Evolutionary conservation across 2,113 vertebrate species (phyloP).

Genomic region (Solea senegalensis): DNA sequence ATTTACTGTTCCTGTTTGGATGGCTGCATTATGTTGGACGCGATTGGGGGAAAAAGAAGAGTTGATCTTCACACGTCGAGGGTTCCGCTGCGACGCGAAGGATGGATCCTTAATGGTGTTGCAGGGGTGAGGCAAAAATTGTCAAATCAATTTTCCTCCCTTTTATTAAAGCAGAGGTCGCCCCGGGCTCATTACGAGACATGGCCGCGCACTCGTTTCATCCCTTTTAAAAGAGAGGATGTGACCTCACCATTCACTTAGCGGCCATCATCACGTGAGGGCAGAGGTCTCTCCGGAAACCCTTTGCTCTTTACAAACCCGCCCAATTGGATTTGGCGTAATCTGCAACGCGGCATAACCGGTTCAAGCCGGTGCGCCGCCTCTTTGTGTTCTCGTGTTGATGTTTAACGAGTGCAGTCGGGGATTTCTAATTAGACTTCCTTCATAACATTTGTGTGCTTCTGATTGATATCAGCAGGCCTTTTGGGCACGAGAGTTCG

Average conservation of each 20-base stretch:
- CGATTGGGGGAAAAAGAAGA: conserved; percentile 24
- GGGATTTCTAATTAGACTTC: conserved; percentile 52
- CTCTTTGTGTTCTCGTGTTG: conserved; percentile 39
- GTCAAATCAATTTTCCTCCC: conserved; percentile 52
- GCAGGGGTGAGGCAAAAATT: conserved; percentile 27
- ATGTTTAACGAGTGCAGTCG: conserved; percentile 55
- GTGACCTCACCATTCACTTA: conserved; percentile 46
- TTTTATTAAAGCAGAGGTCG: conserved; percentile 40
- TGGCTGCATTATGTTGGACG: conserved; percentile 27
- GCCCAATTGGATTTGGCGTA: conserved; percentile 12
- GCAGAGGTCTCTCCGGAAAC: conserved; percentile 12
- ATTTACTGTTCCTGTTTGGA: conserved; percentile 48
- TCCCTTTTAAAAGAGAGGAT: conserved; percentile 44
- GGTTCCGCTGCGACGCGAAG: conserved; percentile 9
- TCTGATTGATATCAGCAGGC: conserved; percentile 28
- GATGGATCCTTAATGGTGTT: conserved; percentile 39
- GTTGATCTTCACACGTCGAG: conserved; percentile 28
- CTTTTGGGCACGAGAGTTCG: conserved; percentile 19
- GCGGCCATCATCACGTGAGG: conserved; percentile 32
- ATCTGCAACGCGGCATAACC: conserved; percentile 23
- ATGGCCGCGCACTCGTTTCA: conserved; percentile 12
- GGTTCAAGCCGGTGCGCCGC: conserved; percentile 38
- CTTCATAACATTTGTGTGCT: conserved; percentile 41
- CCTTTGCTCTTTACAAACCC: conserved; percentile 28
- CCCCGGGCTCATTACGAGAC: conserved; percentile 24